Conservation (phyloP, 2,797 vertebrate genomes). For the Coracias cyanogaster region DNA sequence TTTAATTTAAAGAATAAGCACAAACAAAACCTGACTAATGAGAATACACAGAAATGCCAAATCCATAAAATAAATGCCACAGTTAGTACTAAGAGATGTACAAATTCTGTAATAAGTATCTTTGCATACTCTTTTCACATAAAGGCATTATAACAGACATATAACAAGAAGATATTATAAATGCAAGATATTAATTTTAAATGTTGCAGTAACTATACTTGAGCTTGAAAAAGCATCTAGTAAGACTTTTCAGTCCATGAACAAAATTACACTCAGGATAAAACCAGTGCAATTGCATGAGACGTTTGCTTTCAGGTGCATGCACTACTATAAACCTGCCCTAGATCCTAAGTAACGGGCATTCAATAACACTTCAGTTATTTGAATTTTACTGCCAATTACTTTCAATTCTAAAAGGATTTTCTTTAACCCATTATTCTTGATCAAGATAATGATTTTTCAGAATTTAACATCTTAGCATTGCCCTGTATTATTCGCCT, state of each 20-base stretch:
- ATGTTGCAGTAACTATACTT: background rate
- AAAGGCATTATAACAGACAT: background rate
- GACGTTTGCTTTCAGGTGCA: background rate
- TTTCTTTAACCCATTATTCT: constrained; percentile 35
- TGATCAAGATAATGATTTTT: constrained; percentile 18
- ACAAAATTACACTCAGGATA: background rate
- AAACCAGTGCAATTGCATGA: background rate
- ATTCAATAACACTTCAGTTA: background rate
- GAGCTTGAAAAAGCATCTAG: background rate
- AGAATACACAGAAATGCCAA: background rate
- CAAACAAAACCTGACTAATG: background rate
- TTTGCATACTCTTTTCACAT: background rate
- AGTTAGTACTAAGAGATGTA: background rate
- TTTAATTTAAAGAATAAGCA: constrained; percentile 12
- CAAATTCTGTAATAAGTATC: background rate
- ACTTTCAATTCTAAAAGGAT: constrained; percentile 29
- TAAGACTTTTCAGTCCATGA: background rate
- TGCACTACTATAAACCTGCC: background rate
- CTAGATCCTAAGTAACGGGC: background rate
- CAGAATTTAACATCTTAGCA: background rate
- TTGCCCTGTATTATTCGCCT: background rate
- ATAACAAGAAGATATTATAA: background rate
- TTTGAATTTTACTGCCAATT: constrained; percentile 37
- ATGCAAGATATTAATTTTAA: background rate
- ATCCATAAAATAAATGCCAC: constrained; percentile 1